A percentile compares a stretch with the other conserved stretches of the same genome.
Evolutionary conservation across 1,140 invertebrate species (phyloP).

Genomic region (Tetramorium alpestre): DNA sequence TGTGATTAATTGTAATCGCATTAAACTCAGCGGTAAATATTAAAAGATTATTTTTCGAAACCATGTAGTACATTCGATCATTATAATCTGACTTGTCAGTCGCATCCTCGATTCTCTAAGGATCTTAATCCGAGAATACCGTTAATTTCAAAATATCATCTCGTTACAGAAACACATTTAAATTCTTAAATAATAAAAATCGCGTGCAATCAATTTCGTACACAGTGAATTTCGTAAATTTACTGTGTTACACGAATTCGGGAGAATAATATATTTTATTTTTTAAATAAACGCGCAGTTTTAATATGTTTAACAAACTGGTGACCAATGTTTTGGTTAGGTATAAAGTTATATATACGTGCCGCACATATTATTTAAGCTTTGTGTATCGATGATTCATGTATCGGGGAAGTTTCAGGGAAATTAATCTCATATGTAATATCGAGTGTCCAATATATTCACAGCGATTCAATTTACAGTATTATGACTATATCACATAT

Average conservation of each 20-base stretch:
- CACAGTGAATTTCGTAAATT: neutral
- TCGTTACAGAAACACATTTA: neutral
- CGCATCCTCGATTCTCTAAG: neutral
- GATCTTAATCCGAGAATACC: neutral
- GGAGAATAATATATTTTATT: neutral
- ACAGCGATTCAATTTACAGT: slow-evolving; percentile 22
- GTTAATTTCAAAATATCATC: neutral
- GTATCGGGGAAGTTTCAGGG: neutral
- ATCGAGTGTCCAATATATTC: slow-evolving; percentile 23
- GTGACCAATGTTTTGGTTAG: neutral
- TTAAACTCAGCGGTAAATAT: neutral
- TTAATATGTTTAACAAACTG: neutral
- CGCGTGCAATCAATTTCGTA: neutral
- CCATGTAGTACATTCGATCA: neutral
- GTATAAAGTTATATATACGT: neutral
- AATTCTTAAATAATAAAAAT: neutral
- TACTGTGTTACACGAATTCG: neutral
- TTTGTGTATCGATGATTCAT: neutral
- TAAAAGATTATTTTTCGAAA: neutral
- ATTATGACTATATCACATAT: slow-evolving; percentile 19
- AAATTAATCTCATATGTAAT: slow-evolving; percentile 30
- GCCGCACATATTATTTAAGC: neutral
- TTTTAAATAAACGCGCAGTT: neutral
- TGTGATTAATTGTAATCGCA: neutral
- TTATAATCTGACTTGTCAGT: neutral